A percentile compares a stretch with the other conserved stretches of the same genome.
Conservation (phyloP, 37 sponge, comb jelly and placozoan genomes). For the Haliclona indistincta region DNA sequence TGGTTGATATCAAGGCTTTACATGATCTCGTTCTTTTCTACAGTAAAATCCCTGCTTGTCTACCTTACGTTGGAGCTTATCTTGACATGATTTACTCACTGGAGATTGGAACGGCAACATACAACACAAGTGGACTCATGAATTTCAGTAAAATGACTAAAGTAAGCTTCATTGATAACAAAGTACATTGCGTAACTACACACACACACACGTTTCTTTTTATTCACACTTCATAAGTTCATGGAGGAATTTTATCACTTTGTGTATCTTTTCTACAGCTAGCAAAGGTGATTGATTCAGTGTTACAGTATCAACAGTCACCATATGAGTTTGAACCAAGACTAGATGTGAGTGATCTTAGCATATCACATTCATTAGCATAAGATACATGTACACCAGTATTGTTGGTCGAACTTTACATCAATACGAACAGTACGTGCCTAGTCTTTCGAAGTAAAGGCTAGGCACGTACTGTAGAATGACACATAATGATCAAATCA, state of each 20-base stretch:
- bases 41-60: constrained; percentile 63
- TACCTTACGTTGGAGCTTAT: constrained; percentile 87
- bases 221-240: not conserved
- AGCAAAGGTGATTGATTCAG: constrained; percentile 26
- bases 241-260: no score
- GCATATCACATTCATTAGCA: no score
- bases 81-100: constrained; percentile 76
- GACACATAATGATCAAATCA: no score
- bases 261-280: no score
- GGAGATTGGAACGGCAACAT: constrained; percentile 64
- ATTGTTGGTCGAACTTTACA: no score
- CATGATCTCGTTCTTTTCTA: not conserved
- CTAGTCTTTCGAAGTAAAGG: no score
- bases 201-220: not conserved
- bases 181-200: no score
- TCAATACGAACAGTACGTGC: no score
- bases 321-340: constrained; percentile 48
- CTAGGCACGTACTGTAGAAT: no score
- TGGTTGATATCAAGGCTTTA: not conserved
- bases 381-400: no score
- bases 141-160: constrained; percentile 91
- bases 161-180: no score
- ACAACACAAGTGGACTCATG: constrained; percentile 75
- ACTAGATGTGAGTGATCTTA: constrained; percentile 47
- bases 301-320: constrained; percentile 37